Base-by-base conservation (phyloP, 2,113 vertebrate genomes). In the Pterocles burchelli region DNA sequence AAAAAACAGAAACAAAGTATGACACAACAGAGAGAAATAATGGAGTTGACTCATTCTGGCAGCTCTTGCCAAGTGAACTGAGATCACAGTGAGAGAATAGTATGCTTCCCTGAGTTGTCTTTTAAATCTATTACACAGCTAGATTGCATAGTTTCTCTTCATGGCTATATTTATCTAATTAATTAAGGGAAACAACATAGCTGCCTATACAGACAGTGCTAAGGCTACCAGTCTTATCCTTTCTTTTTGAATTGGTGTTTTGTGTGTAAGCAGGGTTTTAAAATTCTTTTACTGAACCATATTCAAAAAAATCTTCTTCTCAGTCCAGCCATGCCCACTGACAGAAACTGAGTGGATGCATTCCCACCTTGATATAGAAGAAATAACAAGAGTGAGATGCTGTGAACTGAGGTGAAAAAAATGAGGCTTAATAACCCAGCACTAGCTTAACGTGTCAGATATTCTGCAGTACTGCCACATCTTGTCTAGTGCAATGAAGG, bases 1-100 rank as follows among this genome's bases (percentile, higher is more conserved):
- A 91, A 95, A 95, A 88, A 68, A 21, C 41, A 82, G 81, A 89
- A 91, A 97, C 72, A 96, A 95, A 93, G 71, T 54, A 58, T 89
- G 71, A 92, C 71, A 91, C 52, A 77, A 85, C 24, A 89, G 48
- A 82, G 45, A 52, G 41, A 93, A 91, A 95, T 92, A 96, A 67
- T 90, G 76, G 94, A 83, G 71, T 84, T 96, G 85, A 92, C 95
- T 87, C 83, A 92, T 91, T 73, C 80, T 94, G 94, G 92, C 85
- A 97, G 85, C 38, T 81, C 88, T 85, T 95, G 83, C 82, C 92
- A 96, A 95, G 74, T 68, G 76, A 84, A 90, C 78, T 85, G 89
- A 96, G 93, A 95, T 93, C 67, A 90, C 82, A 78, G 26, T 59
- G 48, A 86, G 55, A 89, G 61, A 52, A 41, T 54, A 92, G 73